These are phyloP conservation scores for Palythoa caribaeorum DNA, from an alignment of 92 coral and sea anemone species.

Conservation along the genomic window DNA sequence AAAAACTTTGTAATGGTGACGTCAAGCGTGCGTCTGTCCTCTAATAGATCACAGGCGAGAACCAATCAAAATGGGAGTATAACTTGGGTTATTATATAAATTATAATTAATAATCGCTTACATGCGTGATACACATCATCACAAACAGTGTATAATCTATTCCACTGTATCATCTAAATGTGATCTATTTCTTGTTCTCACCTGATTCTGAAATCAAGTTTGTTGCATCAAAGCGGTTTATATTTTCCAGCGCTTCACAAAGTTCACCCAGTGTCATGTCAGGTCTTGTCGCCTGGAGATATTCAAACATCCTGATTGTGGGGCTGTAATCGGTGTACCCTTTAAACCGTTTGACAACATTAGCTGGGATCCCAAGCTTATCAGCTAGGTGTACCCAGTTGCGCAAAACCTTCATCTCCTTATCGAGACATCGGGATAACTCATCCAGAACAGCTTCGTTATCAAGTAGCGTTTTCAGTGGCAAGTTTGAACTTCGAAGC, in stretches of 20 bases:
- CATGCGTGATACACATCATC: too few species aligned
- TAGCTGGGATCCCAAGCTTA: conserved; percentile 1
- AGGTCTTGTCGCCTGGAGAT: conserved; percentile 1
- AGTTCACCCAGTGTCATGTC: neutral
- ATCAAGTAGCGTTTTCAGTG: neutral
- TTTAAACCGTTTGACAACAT: neutral
- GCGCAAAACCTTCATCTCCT: neutral
- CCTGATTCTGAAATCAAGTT: neutral
- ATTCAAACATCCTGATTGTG: conserved; percentile 19
- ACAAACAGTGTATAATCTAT: too few species aligned
- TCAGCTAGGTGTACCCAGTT: conserved; percentile 24
- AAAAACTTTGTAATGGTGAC: too few species aligned
- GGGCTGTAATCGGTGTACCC: conserved; percentile 12
- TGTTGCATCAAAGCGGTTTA: neutral
- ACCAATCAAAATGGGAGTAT: too few species aligned
- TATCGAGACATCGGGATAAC: conserved; percentile 25
- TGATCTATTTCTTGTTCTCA: neutral
- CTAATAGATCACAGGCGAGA: too few species aligned
- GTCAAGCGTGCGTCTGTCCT: too few species aligned
- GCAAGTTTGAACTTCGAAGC: neutral
- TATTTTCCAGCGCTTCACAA: neutral
- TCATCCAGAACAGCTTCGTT: conserved; percentile 22
- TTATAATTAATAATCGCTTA: too few species aligned
- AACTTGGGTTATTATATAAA: too few species aligned
- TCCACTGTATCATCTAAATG: too few species aligned